Conservation (phyloP, 2,888 invertebrate species). For the Mythimna loreyi region DNA sequence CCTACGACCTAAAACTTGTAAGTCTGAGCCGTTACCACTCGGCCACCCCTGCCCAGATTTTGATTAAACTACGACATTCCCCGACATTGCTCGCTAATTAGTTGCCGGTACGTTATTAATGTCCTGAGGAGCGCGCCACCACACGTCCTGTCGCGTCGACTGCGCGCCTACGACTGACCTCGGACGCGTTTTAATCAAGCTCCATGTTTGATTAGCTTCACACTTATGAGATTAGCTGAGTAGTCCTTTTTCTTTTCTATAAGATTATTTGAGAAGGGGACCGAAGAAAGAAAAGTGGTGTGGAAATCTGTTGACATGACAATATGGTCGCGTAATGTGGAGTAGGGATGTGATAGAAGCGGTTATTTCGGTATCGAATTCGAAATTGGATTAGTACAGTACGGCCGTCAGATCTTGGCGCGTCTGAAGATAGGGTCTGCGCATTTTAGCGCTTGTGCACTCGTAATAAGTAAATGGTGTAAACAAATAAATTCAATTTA, state of each 20-base stretch:
- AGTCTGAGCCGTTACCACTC: too few relatives aligned
- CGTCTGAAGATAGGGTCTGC: too few relatives aligned
- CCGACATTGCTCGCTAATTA: slow-evolving; percentile 7
- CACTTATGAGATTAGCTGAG: slow-evolving; percentile 4
- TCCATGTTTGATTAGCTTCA: slow-evolving; percentile 16
- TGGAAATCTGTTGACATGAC: too few relatives aligned
- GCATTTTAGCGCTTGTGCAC: too few relatives aligned
- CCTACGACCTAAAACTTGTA: too few relatives aligned
- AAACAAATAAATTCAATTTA: too few relatives aligned
- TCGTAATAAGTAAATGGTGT: too few relatives aligned
- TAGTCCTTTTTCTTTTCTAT: neutral
- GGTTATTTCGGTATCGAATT: too few relatives aligned
- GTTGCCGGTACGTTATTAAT: slow-evolving; percentile 20
- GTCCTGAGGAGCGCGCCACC: slow-evolving; percentile 7
- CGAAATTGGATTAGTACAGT: too few relatives aligned
- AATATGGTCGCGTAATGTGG: too few relatives aligned
- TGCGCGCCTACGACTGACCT: slow-evolving; percentile 18
- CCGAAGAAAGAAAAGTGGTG: neutral
- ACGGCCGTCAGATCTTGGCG: too few relatives aligned
- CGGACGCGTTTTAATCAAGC: slow-evolving; percentile 26
- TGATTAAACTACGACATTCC: neutral
- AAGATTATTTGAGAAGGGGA: neutral
- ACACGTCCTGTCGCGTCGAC: slow-evolving; percentile 26
- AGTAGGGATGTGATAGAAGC: too few relatives aligned
- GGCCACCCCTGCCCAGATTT: neutral